Conservation (phyloP, 2,888 invertebrate species). For the Deilephila elpenor region DNA sequence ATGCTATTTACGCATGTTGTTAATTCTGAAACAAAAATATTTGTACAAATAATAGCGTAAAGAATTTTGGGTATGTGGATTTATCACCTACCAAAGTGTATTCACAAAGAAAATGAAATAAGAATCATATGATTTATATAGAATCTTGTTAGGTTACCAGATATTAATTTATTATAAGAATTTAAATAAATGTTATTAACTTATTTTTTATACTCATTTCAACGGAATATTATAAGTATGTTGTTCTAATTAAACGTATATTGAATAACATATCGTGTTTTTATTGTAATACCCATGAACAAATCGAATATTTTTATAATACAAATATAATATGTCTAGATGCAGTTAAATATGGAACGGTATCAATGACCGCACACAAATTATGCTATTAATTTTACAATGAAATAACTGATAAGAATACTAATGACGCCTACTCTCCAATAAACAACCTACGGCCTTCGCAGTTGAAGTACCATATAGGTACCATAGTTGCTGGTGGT, state of each 20-base stretch:
- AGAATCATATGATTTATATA: neutral
- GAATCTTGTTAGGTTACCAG: conserved; percentile 19
- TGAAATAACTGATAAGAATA: too few relatives aligned
- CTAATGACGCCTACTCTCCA: too few relatives aligned
- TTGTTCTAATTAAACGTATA: conserved; percentile 30
- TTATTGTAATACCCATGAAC: neutral
- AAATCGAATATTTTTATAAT: too few relatives aligned
- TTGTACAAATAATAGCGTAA: neutral
- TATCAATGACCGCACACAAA: too few relatives aligned
- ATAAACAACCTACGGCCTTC: too few relatives aligned
- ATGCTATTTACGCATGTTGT: neutral
- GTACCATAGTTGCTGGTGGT: too few relatives aligned
- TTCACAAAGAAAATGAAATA: conserved; percentile 11
- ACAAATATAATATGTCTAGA: too few relatives aligned
- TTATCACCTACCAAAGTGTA: conserved; percentile 11
- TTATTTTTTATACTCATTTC: conserved; percentile 44
- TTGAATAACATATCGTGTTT: conserved; percentile 26
- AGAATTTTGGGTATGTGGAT: neutral
- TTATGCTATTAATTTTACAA: too few relatives aligned
- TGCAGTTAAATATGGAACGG: too few relatives aligned
- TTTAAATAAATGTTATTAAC: conserved; percentile 35
- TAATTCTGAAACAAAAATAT: neutral
- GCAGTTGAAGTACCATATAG: too few relatives aligned
- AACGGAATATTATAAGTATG: conserved; percentile 22
- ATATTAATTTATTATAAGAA: conserved; percentile 24